A percentile compares a stretch with the other conserved stretches of the same genome.
These are phyloP conservation scores for Sarcophaga bullata DNA, from an alignment of 1,140 invertebrate genomes.

Conservation along the genomic window DNA sequence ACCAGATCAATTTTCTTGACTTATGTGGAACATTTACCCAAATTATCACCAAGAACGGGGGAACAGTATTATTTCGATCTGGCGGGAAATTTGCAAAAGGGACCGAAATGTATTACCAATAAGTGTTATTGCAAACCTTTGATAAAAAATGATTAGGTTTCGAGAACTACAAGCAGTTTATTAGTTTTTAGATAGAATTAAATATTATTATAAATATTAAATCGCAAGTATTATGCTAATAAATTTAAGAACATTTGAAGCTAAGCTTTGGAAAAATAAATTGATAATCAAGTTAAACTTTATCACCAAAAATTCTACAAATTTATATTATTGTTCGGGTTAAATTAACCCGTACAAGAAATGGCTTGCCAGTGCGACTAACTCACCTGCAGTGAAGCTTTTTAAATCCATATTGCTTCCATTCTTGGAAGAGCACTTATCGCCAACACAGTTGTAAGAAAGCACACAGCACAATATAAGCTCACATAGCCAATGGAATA, in stretches of 20 bases:
- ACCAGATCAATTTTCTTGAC: conserved; percentile 84
- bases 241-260: conserved; percentile 81
- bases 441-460: too few species aligned
- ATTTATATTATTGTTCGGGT: too few species aligned
- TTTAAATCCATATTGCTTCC: too few species aligned
- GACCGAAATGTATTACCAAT: conserved; percentile 88
- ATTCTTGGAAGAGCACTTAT: too few species aligned
- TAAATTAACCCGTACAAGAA: too few species aligned
- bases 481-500: too few species aligned
- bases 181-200: too few species aligned
- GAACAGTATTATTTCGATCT: conserved; percentile 95
- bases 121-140: conserved; percentile 81
- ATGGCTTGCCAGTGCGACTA: too few species aligned
- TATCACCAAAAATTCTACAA: conserved; percentile 66
- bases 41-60: conserved; percentile 85
- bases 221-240: conserved; percentile 64
- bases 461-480: too few species aligned
- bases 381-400: too few species aligned
- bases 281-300: conserved; percentile 79
- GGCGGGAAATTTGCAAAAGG: conserved; percentile 95
- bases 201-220: too few species aligned
- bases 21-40: conserved; percentile 83
- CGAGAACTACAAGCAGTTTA: conserved; percentile 68
- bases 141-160: conserved; percentile 70
- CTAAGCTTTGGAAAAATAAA: conserved; percentile 81